Conservation (phyloP, 2,113 vertebrate species). For the Entosphenus tridentatus region DNA sequence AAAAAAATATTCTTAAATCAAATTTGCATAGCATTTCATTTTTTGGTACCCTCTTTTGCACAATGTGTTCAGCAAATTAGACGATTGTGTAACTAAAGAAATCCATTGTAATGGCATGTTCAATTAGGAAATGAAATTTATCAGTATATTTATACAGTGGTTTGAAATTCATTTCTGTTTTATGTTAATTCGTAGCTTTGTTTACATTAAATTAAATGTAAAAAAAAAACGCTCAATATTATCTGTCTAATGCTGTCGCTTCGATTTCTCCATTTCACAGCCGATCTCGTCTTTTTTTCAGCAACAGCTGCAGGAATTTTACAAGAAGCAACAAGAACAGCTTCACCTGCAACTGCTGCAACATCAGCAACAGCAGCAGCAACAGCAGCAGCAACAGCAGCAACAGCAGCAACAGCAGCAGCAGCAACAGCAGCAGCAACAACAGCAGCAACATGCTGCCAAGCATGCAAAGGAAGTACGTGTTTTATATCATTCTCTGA, state of each 20-base stretch:
- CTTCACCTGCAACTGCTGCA: conserved; percentile 97
- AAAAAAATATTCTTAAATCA: no score
- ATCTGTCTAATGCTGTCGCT: conserved; percentile 20
- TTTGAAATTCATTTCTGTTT: no score
- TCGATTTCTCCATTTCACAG: conserved; percentile 25
- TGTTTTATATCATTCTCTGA: conserved; percentile 7
- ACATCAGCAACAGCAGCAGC: conserved; percentile 58
- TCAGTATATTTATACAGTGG: no score
- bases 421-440: conserved; percentile 35
- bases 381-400: conserved; percentile 24
- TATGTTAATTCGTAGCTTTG: no score
- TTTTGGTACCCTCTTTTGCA: no score
- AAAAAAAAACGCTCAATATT: conserved; percentile 19
- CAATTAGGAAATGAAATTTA: no score
- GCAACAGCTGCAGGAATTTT: conserved; percentile 99
- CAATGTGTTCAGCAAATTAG: no score
- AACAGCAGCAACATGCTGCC: conserved; percentile 93
- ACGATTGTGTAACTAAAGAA: no score
- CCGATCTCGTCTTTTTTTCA: conserved; percentile 20
- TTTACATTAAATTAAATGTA: background rate
- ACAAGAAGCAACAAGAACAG: conserved; percentile 99
- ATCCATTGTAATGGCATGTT: no score
- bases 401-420: conserved; percentile 26
- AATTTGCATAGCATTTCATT: no score
- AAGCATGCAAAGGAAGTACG: conserved; percentile 96